These are phyloP conservation scores for Lysandra bellargus DNA, from an alignment of 2,888 invertebrate genomes.

Conservation along the genomic window DNA sequence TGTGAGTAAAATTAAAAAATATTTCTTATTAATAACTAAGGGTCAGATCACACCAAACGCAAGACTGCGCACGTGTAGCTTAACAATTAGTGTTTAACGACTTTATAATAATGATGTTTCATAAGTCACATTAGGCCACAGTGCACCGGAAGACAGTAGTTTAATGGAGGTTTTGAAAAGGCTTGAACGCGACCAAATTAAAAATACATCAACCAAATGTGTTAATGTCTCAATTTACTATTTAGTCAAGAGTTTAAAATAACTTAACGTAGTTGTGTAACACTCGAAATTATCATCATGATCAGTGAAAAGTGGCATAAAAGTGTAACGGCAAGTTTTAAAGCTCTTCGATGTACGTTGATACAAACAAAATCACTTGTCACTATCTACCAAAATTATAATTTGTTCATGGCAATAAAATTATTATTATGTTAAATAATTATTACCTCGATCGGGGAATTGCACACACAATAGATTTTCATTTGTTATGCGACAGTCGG, in stretches of 20 bases:
- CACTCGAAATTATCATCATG: not conserved
- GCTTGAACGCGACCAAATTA: not conserved
- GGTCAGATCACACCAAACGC: not conserved
- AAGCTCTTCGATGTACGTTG: no score
- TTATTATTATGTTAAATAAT: no score
- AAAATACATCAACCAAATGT: slow-evolving; percentile 11
- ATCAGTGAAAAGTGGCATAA: not conserved
- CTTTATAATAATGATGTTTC: not conserved
- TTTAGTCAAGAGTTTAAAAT: not conserved
- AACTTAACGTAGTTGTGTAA: not conserved
- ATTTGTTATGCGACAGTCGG: no score
- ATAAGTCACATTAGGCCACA: slow-evolving; percentile 5
- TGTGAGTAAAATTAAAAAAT: not conserved
- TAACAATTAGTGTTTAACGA: not conserved
- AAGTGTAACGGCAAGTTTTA: no score
- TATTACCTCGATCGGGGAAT: no score
- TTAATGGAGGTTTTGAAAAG: not conserved
- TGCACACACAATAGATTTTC: no score
- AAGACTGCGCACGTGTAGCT: not conserved
- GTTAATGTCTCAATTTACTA: slow-evolving; percentile 5
- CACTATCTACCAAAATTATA: no score
- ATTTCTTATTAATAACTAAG: not conserved
- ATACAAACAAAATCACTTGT: no score
- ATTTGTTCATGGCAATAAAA: no score
- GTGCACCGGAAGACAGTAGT: slow-evolving; percentile 1